These are phyloP conservation scores for Cerastis rubricosa DNA, from an alignment of 2,888 invertebrate genomes.

Conservation along the genomic window DNA sequence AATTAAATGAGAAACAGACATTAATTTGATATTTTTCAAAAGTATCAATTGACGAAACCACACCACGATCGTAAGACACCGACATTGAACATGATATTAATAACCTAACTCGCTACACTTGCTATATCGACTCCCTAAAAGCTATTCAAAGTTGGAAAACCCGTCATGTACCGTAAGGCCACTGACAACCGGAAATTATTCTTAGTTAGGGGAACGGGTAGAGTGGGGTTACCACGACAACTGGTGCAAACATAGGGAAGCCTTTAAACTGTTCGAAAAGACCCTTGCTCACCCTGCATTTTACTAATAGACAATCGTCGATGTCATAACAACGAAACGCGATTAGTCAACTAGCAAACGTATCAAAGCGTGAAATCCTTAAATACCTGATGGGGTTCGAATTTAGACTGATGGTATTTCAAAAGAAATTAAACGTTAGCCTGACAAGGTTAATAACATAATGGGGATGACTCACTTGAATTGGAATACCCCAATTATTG, in stretches of 20 bases:
- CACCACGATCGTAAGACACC: conserved; percentile 21
- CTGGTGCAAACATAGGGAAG: conserved; percentile 85
- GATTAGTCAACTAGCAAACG: conserved; percentile 63
- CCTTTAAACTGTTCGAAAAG: conserved; percentile 69
- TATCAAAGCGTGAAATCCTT: conserved; percentile 47
- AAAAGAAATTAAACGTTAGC: conserved; percentile 23
- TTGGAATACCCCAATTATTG: conserved; percentile 14
- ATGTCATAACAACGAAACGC: conserved; percentile 59
- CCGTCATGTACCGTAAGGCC: conserved; percentile 52
- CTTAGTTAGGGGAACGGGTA: conserved; percentile 72
- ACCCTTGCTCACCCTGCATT: conserved; percentile 50
- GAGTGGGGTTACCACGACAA: conserved; percentile 84
- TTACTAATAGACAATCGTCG: conserved; percentile 61
- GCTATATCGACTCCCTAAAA: conserved; percentile 52
- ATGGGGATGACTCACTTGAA: conserved; percentile 42
- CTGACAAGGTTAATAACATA: conserved; percentile 34
- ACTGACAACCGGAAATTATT: conserved; percentile 86
- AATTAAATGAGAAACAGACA: background rate
- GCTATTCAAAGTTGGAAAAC: conserved; percentile 64
- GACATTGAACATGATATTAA: conserved; percentile 35
- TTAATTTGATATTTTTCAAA: conserved; percentile 44
- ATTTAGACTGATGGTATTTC: conserved; percentile 25
- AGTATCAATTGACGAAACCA: conserved; percentile 39
- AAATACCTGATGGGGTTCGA: conserved; percentile 42
- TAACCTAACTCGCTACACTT: conserved; percentile 32